Base-by-base conservation (phyloP, 2,888 invertebrate species). In the Zeuzera pyrina region DNA sequence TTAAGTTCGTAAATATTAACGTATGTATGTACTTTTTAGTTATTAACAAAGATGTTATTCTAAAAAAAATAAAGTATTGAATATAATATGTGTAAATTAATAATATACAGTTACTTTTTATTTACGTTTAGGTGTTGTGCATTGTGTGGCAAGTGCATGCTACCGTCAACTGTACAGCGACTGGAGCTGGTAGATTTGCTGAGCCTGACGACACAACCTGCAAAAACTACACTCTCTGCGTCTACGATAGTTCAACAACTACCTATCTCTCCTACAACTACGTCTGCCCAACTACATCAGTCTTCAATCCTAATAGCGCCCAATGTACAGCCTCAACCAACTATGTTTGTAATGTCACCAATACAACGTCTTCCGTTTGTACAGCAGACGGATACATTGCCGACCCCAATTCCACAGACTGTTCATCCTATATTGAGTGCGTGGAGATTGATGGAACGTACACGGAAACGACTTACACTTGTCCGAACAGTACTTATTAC, bases 201-300 rank as follows among this genome's bases (percentile, higher is more conserved):
- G 69, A 83, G 36, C 47, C 64, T 1, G 45, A 35, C 3, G 84
- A 84, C 47, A 46, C 73, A 0, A 70, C 68, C 19, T 83, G 83
- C 46, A 45, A 67, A 41, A 73, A 69, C 42, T 85, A 83, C 49
- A 74, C 70, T 2, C 54, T 67, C 2, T 84, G 84, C 42, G 57
- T 69, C 22, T 60, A 50, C 35, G 42, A 48, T 35, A 47, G 46
- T 22, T 36, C 49, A n/a, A 55, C 35, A n/a, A 38, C 35, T 22
- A 41, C 49, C 13, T 78, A 59, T 36, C 2, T 63, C 8, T 36
- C 64, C 4, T 81, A 74, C 46, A 46, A 66, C 47, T 79, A 77
- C 47, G 57, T 57, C n/a, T 83, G 83, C 33, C 77, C 79, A 1
- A 54, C 65, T 1, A 71, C 67, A 2, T 76, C 79, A 0, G 45